Evolutionary conservation across 2,888 invertebrate species (phyloP), one percentile per base, ranked within the genome.

Genomic region (Plusia festucae): DNA sequence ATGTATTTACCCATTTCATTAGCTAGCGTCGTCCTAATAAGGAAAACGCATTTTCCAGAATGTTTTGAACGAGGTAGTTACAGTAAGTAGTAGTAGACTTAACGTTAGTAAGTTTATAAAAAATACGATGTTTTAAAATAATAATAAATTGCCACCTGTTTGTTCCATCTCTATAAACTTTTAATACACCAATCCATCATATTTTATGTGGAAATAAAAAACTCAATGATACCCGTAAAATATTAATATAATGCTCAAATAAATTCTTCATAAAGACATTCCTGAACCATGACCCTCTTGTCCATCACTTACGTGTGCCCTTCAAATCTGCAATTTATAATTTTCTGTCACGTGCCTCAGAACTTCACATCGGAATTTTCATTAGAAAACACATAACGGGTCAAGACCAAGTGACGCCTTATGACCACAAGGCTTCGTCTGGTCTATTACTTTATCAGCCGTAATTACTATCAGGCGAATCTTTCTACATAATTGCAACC

Each of bases 341-440:
- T 81, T 68, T 78, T 79, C 77, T 65, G 59, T 78, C 68, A 75
- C 77, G 67, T 74, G 69, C 74, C 68, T 61, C 60, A 60, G 54
- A 63, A 64, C 68, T 80, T 67, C 69, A 73, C 65, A 66, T 15
- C 79, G 85, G 88, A 89, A 90, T 90, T 86, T 83, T 85, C 77
- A 89, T 89, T 85, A 83, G 78, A 85, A 83, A 82, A 82, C 81
- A 66, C 65, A 81, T 79, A 87, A 18, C 61, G 60, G 91, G 90
- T 90, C 91, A 90, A 90, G 89, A 85, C 76, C 85, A 82, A 80
- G 72, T 60, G 87, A 82, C 88, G 85, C 84, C 87, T 71, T 82
- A 87, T 84, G 66, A 68, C 53, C 65, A n/a, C n/a, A 61, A 72
- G 86, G 90, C 88, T 90, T 91, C 86, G 76, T 85, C 81, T 81